phyloP scores from a whole-genome alignment of 2,888 invertebrate genomes.

The Pemphredon lugubris region DNA sequence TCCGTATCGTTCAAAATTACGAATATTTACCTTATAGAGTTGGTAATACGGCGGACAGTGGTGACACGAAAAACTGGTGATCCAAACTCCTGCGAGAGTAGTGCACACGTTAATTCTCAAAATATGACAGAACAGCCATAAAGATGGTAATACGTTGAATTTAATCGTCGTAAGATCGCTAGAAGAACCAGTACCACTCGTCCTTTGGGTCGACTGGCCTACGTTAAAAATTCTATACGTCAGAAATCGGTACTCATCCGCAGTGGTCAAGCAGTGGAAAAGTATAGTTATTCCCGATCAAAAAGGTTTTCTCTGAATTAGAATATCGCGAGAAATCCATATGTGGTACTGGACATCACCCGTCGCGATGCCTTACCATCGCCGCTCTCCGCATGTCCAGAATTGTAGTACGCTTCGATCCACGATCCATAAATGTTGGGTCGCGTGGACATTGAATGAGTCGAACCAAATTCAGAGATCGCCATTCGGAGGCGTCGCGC shows the following conservation, averaged over 20 bases:
- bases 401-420: constrained; percentile 61
- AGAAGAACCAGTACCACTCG: constrained; percentile 63
- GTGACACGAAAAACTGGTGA: constrained; percentile 54
- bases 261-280: constrained; percentile 49
- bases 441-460: constrained; percentile 53
- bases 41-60: constrained; percentile 40
- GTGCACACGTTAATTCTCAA: constrained; percentile 73
- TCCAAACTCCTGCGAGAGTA: constrained; percentile 78
- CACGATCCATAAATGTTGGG: constrained; percentile 63
- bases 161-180: constrained; percentile 54
- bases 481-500: constrained; percentile 52
- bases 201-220: constrained; percentile 61
- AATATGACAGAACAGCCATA: constrained; percentile 54
- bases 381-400: constrained; percentile 65
- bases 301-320: constrained; percentile 52
- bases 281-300: constrained; percentile 50
- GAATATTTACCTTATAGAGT: constrained; percentile 53
- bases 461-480: constrained; percentile 57
- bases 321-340: constrained; percentile 57
- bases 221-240: constrained; percentile 57
- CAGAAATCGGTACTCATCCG: constrained; percentile 50
- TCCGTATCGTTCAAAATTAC: too few species aligned
- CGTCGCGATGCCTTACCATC: constrained; percentile 68
- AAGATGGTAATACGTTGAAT: constrained; percentile 60
- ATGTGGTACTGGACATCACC: constrained; percentile 61